Conservation (phyloP, 2,888 invertebrate species). For the Phlogophora meticulosa region DNA sequence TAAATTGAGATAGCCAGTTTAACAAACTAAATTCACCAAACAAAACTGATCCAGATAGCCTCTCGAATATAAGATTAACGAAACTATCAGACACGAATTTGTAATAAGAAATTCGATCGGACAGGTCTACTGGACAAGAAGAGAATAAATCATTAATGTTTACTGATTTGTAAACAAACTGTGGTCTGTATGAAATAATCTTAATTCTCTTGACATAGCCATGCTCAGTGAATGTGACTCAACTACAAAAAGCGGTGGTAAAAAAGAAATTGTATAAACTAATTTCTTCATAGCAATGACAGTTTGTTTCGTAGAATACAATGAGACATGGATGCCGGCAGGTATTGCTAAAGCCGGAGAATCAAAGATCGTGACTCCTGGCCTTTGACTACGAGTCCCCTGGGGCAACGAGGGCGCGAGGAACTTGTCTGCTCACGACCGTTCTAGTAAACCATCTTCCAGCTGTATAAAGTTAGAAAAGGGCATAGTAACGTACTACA, state of each 20-base stretch:
- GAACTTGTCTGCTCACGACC: constrained; percentile 74
- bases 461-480: constrained; percentile 27
- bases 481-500: background rate
- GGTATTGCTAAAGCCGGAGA: constrained; percentile 70
- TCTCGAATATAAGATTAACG: constrained; percentile 27
- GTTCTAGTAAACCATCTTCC: constrained; percentile 54
- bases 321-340: constrained; percentile 66
- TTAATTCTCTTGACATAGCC: constrained; percentile 57
- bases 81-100: constrained; percentile 27
- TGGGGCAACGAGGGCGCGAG: constrained; percentile 69
- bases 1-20: constrained; percentile 16
- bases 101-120: constrained; percentile 39
- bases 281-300: constrained; percentile 58
- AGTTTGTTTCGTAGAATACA: constrained; percentile 54
- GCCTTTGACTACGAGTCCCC: constrained; percentile 79
- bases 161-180: constrained; percentile 58
- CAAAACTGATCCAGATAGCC: constrained; percentile 15
- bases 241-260: constrained; percentile 52
- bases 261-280: constrained; percentile 57
- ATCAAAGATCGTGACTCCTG: constrained; percentile 78
- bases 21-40: constrained; percentile 16
- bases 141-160: constrained; percentile 57
- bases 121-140: constrained; percentile 45
- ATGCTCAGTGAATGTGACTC: constrained; percentile 58
- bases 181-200: constrained; percentile 51